Percentiles rank a stretch among this genome's conserved stretches.
Conservation (phyloP, 2,888 invertebrate species). For the Orthosia cruda region DNA sequence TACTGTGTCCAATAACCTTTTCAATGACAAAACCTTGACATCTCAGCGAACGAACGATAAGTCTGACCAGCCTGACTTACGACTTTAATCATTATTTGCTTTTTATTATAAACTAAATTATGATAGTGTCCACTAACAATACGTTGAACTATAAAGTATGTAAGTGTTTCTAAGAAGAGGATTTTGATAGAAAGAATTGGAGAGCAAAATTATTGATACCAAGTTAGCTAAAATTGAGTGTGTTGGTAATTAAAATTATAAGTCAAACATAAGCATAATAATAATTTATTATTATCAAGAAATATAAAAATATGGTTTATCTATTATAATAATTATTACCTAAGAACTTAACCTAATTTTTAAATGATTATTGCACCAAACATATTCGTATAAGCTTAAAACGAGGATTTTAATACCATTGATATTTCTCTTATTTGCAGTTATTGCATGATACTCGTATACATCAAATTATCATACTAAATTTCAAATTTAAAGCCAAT, state of each 20-base stretch:
- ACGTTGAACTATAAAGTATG: too few species aligned
- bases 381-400: slow-evolving; percentile 12
- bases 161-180: background rate
- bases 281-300: slow-evolving; percentile 41
- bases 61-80: background rate
- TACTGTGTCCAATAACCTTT: slow-evolving; percentile 23
- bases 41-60: slow-evolving; percentile 9
- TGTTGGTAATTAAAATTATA: background rate
- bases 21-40: slow-evolving; percentile 38
- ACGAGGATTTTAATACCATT: slow-evolving; percentile 13
- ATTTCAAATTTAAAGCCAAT: slow-evolving; percentile 25
- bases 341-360: slow-evolving; percentile 17
- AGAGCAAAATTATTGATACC: background rate
- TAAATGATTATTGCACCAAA: slow-evolving; percentile 14
- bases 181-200: background rate
- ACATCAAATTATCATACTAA: background rate
- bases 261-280: background rate
- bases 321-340: background rate
- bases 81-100: background rate
- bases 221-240: background rate
- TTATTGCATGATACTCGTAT: background rate
- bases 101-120: background rate
- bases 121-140: background rate
- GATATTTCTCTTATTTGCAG: slow-evolving; percentile 1
- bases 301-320: slow-evolving; percentile 20